Conservation (phyloP, 2,888 invertebrate species). For the Muschampia plurimacula region DNA sequence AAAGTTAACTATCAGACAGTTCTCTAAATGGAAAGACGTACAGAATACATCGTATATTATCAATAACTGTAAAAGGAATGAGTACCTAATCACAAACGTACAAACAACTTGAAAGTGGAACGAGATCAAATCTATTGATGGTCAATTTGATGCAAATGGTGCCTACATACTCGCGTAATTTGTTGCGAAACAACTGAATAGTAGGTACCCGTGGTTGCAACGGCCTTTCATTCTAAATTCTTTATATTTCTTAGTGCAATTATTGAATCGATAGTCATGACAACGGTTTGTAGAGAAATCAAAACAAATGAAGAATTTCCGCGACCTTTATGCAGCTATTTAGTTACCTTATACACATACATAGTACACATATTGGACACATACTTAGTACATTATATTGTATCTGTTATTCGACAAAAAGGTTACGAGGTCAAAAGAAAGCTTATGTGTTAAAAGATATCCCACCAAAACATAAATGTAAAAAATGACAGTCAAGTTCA, state of each 20-base stretch:
- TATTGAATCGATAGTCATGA: background rate
- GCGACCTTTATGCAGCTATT: background rate
- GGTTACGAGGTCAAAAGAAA: too few species aligned
- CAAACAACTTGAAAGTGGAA: conserved; percentile 57
- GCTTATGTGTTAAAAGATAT: too few species aligned
- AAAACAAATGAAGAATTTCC: background rate
- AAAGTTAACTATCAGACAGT: background rate
- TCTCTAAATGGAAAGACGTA: conserved; percentile 2
- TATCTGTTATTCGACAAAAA: too few species aligned
- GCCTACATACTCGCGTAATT: conserved; percentile 25
- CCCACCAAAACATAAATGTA: too few species aligned
- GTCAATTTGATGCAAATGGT: conserved; percentile 64
- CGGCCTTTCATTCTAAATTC: conserved; percentile 18
- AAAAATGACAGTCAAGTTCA: too few species aligned
- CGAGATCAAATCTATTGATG: conserved; percentile 70
- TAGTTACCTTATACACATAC: too few species aligned
- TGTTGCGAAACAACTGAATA: conserved; percentile 22
- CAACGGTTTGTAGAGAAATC: conserved; percentile 10
- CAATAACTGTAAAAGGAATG: conserved; percentile 1
- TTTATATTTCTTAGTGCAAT: background rate
- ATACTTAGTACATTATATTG: too few species aligned
- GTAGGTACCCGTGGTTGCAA: background rate
- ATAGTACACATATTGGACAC: too few species aligned
- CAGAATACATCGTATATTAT: background rate
- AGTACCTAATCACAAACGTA: background rate